Evolutionary conservation across 1,140 invertebrate genomes (phyloP), one percentile per base, ranked within the genome.

Genomic region (Luehdorfia chinensis): DNA sequence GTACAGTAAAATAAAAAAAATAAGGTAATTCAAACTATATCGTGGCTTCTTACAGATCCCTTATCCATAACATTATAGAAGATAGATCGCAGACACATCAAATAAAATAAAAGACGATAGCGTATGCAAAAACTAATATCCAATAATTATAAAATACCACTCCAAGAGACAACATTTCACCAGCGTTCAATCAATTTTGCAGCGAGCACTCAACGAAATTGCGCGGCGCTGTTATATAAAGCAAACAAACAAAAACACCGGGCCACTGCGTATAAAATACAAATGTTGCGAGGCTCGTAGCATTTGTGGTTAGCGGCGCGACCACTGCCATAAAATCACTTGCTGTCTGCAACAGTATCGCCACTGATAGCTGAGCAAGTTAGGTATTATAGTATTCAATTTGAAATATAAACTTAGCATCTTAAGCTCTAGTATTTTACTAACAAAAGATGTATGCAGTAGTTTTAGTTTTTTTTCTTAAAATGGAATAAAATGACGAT

Each of bases 121-220:
- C n/a, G n/a, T n/a, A n/a, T n/a, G n/a, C n/a, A n/a, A n/a, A n/a
- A n/a, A n/a, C n/a, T n/a, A n/a, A n/a, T n/a, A 19, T 36, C 6
- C 4, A 21, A 21, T 21, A 36, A 36, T 36, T 36, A 21, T 21
- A 21, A 36, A 36, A 12, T 36, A 12, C 2, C 11, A 5, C 4
- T 12, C 7, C n/a, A 19, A 18, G 9, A 19, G 33, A 11, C 33
- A 36, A 36, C 33, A 36, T 36, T 36, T 21, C 33, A 36, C 33
- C 11, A 11, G 15, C 15, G 28, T 32, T 18, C 39, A 23, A 16
- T 36, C 33, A 36, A 36, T 36, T 19, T 19, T 36, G n/a, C 33
- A 36, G 41, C 37, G 23, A 50, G 48, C 59, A 62, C 59, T 62
- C 55, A 55, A 43, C 50, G 36, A 62, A 58, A 62, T 62, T 62